Evolutionary conservation across 2,888 invertebrate genomes (phyloP), one percentile per base, ranked within the genome.

Genomic region (Leucophenga montana): DNA sequence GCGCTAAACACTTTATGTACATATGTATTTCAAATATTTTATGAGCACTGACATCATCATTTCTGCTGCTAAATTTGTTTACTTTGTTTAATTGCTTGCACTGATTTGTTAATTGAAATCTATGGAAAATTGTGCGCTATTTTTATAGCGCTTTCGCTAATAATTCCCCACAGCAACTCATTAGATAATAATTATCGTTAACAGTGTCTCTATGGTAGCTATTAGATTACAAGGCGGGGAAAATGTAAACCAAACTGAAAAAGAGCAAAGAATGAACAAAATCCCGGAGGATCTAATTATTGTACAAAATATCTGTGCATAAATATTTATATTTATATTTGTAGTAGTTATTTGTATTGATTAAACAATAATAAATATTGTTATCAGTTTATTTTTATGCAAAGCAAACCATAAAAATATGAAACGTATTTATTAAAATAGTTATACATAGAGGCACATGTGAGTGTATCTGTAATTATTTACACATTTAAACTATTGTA

Each of bases 131-230:
- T 27, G 27, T 27, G 27, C 4, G 27, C 27, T 4, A 71, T 56
- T 69, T 27, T 27, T 73, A 62, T 68, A 9, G 64, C 64, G 53
- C 65, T 73, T 67, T 61, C 59, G 66, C 69, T 62, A 48, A 64
- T 39, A 70, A 44, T 56, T 31, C 69, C 54, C 54, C 56, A 16
- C 46, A 48, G 16, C 48, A 33, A 61, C n/a, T 31, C 11, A 61
- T 20, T 57, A 14, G 22, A 8, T n/a, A 20, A 27, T 20, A 57
- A 22, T 20, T 57, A 8, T 57, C 14, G 31, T 57, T 57, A 57
- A 57, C 14, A 22, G 14, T 3, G 2, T 53, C 54, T 53, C 50
- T 6, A 9, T 16, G 16, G 18, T 50, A 20, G 54, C 16, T 14
- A n/a, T 9, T 53, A 27, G 27, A 27, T 27, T 27, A 27, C 27